Evolutionary conservation across 2,797 vertebrate species (phyloP), one percentile per base, ranked within the genome.

Genomic region (Malacoctenus gilli): DNA sequence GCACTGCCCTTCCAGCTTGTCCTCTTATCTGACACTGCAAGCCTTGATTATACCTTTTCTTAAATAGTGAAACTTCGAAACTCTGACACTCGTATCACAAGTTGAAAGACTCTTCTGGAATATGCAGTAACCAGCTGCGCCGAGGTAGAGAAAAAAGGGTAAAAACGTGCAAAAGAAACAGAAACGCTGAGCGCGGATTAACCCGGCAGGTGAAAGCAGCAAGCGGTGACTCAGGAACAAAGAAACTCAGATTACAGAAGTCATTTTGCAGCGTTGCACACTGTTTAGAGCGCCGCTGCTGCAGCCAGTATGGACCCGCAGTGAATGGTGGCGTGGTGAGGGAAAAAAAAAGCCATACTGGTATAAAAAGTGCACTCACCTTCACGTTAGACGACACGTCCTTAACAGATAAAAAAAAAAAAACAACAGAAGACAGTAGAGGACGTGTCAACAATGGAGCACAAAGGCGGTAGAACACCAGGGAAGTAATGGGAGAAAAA

Each of bases 331-430:
- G 77, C 39, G 42, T 72, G 67, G 71, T 74, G 67, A 59, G 28
- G 5, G 9, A 28, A n/a, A n/a, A n/a, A 40, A 58, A 54, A 78
- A 84, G 79, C 53, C 55, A 70, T 48, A 68, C 10, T 54, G 63
- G 50, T 64, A 74, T 68, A 51, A 87, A 35, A 77, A 73, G 47
- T 80, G 36, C 73, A 91, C 90, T 93, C 87, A 90, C 90, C 90
- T 91, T 91, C 70, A 85, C 22, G 75, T 90, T 89, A 75, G 85
- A 59, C 54, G 89, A 84, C 75, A 82, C 49, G 80, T 87, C 89
- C 90, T 92, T 91, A 83, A 72, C 83, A 63, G 84, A 80, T 87
- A 83, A 90, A 71, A 83, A 91, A 72, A 83, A 63, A 85, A 80
- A 88, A 83, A 90, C 72, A 83, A 91, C 76, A 90, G 75, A 91